phyloP scores from a whole-genome alignment of 2,888 invertebrate species.

The Trichacis sp. region DNA sequence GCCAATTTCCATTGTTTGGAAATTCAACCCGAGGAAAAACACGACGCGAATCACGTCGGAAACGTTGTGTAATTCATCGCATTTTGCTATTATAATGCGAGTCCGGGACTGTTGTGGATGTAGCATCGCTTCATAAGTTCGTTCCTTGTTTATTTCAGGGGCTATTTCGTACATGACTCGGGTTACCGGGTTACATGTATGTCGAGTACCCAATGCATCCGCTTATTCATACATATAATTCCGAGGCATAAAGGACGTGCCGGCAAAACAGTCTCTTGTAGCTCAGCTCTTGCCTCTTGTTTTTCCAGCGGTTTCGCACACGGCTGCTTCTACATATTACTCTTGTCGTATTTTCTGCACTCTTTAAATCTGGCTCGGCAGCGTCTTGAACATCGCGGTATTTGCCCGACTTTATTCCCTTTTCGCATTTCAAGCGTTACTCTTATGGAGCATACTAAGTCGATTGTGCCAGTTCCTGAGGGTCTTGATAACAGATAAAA shows the following conservation, averaged over 20 bases:
- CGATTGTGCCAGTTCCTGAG: constrained; percentile 20
- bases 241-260: constrained; percentile 24
- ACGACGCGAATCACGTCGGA: too few relatives aligned
- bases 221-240: constrained; percentile 38
- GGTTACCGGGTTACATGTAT: constrained; percentile 5
- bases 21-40: too few relatives aligned
- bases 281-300: constrained; percentile 25
- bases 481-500: constrained; percentile 20
- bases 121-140: neutral
- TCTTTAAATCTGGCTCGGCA: constrained; percentile 29
- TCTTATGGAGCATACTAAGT: constrained; percentile 7
- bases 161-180: constrained; percentile 12
- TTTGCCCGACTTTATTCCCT: constrained; percentile 25
- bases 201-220: constrained; percentile 21
- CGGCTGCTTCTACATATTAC: constrained; percentile 28
- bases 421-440: constrained; percentile 17
- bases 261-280: constrained; percentile 24
- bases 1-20: too few relatives aligned
- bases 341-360: constrained; percentile 29
- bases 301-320: constrained; percentile 27
- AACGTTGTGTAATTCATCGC: too few relatives aligned
- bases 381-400: constrained; percentile 22
- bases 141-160: constrained; percentile 11
- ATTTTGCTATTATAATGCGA: too few relatives aligned
- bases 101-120: too few relatives aligned